Conservation (phyloP, 2,113 vertebrate species). For the Himantopus leucocephalus region DNA sequence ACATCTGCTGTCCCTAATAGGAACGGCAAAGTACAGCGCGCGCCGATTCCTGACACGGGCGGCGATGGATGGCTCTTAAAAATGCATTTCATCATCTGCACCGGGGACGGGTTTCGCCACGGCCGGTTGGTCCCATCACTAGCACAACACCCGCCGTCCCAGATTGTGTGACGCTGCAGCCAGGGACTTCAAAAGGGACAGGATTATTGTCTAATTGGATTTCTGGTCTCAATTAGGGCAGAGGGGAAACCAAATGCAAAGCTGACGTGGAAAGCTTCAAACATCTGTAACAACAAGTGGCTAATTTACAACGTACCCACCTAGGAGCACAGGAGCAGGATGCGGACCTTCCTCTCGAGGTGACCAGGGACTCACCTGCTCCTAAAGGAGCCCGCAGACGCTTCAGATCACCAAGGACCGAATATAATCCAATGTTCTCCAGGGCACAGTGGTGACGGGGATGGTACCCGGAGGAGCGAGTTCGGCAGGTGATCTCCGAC, state of each 20-base stretch:
- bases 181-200: neutral
- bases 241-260: neutral
- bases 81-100: accelerated
- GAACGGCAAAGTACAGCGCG: neutral
- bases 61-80: neutral
- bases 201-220: constrained; percentile 44
- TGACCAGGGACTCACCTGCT: neutral
- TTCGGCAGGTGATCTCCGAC: neutral
- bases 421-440: accelerated
- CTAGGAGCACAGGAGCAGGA: neutral
- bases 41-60: accelerated
- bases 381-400: accelerated
- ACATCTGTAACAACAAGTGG: constrained; percentile 12
- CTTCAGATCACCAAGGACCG: neutral
- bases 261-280: constrained; percentile 3
- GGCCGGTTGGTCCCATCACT: neutral
- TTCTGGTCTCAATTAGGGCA: constrained; percentile 61
- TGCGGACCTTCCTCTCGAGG: neutral
- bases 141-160: neutral
- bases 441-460: neutral
- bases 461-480: neutral
- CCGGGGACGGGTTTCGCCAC: neutral
- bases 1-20: neutral
- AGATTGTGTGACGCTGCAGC: neutral
- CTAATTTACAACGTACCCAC: neutral